These are phyloP conservation scores for Luperina testacea DNA, from an alignment of 2,888 invertebrate genomes.

Conservation along the genomic window DNA sequence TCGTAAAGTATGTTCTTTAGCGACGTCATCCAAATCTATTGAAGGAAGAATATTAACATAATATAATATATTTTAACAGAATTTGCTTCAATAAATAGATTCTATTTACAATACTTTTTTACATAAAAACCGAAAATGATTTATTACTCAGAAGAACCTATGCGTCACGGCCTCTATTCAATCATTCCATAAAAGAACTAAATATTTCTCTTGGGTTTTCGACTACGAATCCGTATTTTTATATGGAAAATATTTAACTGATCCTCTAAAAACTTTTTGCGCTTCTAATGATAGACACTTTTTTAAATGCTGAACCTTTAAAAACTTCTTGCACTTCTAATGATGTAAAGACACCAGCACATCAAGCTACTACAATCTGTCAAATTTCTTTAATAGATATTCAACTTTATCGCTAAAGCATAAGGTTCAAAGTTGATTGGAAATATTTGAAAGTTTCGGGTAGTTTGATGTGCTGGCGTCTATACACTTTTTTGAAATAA, in stretches of 20 bases:
- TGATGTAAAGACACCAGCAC: too few species aligned
- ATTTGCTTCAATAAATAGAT: constrained; percentile 1
- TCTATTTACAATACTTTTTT: background rate
- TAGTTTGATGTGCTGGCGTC: too few species aligned
- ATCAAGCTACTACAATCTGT: too few species aligned
- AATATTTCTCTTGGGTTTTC: background rate
- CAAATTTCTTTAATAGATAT: too few species aligned
- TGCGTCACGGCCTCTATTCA: background rate
- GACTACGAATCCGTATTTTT: background rate
- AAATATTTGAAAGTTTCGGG: too few species aligned
- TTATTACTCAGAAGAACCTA: background rate
- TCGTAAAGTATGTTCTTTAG: background rate
- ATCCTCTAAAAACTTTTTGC: background rate
- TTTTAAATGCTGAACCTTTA: background rate
- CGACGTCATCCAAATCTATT: constrained; percentile 17
- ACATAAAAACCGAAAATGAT: background rate
- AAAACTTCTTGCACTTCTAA: too few species aligned
- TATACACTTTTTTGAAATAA: too few species aligned
- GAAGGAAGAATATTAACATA: background rate
- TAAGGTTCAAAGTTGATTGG: too few species aligned
- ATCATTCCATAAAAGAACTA: background rate
- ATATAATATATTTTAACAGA: background rate
- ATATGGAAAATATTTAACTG: background rate
- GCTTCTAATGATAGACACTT: background rate
- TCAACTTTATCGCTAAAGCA: too few species aligned